These are phyloP conservation scores for Chaunax sp. DNA, from an alignment of 2,797 vertebrate genomes.

Conservation along the genomic window DNA sequence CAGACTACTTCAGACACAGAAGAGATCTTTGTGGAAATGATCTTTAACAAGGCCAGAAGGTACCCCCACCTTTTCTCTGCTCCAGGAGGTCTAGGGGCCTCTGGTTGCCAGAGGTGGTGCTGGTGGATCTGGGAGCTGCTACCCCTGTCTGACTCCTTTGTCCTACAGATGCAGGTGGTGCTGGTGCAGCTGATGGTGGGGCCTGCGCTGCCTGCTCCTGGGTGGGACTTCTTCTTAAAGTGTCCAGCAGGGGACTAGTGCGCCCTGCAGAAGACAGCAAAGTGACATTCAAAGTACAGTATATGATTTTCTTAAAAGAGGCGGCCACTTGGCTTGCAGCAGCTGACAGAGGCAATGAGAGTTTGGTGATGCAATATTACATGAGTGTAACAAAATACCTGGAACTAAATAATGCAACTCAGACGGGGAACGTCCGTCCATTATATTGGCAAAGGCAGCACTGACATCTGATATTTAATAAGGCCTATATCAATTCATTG, in stretches of 20 bases:
- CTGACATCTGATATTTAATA: neutral
- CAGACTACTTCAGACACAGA: neutral
- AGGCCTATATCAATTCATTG: too few relatives aligned
- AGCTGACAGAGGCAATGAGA: too few relatives aligned
- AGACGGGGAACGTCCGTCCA: neutral
- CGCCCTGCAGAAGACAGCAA: conserved; percentile 77
- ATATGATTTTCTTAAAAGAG: neutral
- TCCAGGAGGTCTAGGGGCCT: conserved; percentile 90
- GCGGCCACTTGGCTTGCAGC: too few relatives aligned
- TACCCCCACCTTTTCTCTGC: conserved; percentile 87
- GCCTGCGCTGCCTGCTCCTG: conserved; percentile 88
- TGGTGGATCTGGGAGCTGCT: conserved; percentile 77
- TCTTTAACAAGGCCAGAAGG: neutral
- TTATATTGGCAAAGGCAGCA: neutral
- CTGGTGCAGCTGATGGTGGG: conserved; percentile 72
- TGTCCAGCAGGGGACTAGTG: conserved; percentile 87
- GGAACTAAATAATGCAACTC: neutral
- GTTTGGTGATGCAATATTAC: too few relatives aligned
- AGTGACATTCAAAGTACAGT: neutral
- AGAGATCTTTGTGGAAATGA: neutral
- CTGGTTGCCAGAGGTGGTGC: conserved; percentile 79
- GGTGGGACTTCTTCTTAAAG: conserved; percentile 86
- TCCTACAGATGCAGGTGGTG: conserved; percentile 80
- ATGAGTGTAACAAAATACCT: too few relatives aligned
- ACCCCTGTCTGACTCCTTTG: conserved; percentile 84